Percentiles rank a stretch among this genome's conserved stretches.
These are phyloP conservation scores for Diaprepes abbreviatus DNA, from an alignment of 2,888 invertebrate genomes.

Conservation along the genomic window DNA sequence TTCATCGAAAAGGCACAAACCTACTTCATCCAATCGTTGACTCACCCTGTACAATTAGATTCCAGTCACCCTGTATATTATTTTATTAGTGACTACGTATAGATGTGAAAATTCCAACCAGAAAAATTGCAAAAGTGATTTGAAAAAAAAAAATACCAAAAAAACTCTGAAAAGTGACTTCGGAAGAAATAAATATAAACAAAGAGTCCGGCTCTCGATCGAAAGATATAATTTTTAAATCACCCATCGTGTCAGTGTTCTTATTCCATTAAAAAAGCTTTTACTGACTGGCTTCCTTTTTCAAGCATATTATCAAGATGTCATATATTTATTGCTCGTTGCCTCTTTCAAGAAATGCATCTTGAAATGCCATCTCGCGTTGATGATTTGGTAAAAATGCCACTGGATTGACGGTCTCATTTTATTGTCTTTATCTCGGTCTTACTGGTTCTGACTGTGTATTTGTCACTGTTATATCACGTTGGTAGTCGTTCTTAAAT, in stretches of 20 bases:
- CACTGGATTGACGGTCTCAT: constrained; percentile 34
- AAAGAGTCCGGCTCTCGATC: background rate
- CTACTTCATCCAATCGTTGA: too few relatives aligned
- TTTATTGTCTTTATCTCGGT: constrained; percentile 41
- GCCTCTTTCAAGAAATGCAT: constrained; percentile 31
- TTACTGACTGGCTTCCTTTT: constrained; percentile 21
- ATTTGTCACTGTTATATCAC: constrained; percentile 28
- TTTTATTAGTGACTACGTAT: too few relatives aligned
- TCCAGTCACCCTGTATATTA: too few relatives aligned
- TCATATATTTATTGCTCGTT: constrained; percentile 43
- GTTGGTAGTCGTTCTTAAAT: constrained; percentile 30
- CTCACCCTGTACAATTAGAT: too few relatives aligned
- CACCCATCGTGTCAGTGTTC: background rate
- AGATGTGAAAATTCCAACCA: too few relatives aligned
- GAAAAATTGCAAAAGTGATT: too few relatives aligned
- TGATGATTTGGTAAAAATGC: constrained; percentile 42
- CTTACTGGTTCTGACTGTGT: constrained; percentile 13
- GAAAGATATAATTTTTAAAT: constrained; percentile 6
- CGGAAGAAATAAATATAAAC: too few relatives aligned
- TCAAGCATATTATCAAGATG: constrained; percentile 39
- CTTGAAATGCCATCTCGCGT: constrained; percentile 44
- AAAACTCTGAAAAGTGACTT: too few relatives aligned
- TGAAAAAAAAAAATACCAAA: too few relatives aligned
- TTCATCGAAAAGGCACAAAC: too few relatives aligned
- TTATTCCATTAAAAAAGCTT: constrained; percentile 32